These are phyloP conservation scores for Diogma glabrata DNA, from an alignment of 2,888 invertebrate genomes.

Conservation along the genomic window DNA sequence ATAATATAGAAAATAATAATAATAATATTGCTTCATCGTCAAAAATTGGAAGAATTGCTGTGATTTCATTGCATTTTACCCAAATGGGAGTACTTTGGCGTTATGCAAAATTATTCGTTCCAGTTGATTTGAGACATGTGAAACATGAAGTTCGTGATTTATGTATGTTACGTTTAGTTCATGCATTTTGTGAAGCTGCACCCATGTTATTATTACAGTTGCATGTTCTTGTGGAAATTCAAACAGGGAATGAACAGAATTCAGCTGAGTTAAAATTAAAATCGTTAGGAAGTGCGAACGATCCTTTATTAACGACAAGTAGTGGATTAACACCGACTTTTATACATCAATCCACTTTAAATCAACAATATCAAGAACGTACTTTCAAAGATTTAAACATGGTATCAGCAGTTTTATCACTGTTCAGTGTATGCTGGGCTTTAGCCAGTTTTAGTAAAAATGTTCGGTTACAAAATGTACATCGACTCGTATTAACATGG, in stretches of 20 bases:
- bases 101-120: conserved; percentile 74
- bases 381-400: conserved; percentile 66
- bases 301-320: conserved; percentile 13
- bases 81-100: conserved; percentile 68
- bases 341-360: conserved; percentile 17
- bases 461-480: conserved; percentile 67
- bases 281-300: conserved; percentile 19
- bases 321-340: conserved; percentile 17
- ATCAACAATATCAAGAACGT: conserved; percentile 27
- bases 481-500: conserved; percentile 72
- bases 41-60: conserved; percentile 28
- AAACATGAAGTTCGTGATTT: conserved; percentile 69
- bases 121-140: conserved; percentile 67
- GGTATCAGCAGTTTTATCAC: conserved; percentile 66
- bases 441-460: conserved; percentile 85
- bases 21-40: neutral
- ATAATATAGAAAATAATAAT: neutral
- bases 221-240: conserved; percentile 50
- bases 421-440: conserved; percentile 84
- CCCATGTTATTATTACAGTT: conserved; percentile 77
- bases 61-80: conserved; percentile 50
- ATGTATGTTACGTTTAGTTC: conserved; percentile 68
- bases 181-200: conserved; percentile 79
- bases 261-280: conserved; percentile 25
- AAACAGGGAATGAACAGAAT: conserved; percentile 24